A percentile compares a stretch with the other conserved stretches of the same genome.
phyloP scores from a whole-genome alignment of 2,113 vertebrate genomes.

The Seriola dumerili region DNA sequence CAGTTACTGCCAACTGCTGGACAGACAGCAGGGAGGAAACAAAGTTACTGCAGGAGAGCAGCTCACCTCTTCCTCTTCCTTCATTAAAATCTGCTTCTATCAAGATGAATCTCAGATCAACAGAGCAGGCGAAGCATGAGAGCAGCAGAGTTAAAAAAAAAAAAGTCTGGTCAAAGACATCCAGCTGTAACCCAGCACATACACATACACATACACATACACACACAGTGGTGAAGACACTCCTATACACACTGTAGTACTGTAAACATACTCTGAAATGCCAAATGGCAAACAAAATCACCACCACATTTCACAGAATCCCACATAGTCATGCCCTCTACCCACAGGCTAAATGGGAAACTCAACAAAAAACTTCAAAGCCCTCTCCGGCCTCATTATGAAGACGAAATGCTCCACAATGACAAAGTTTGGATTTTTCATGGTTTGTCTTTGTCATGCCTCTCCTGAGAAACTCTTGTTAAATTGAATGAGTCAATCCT shows the following conservation, averaged over 20 bases:
- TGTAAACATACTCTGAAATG: constrained; percentile 52
- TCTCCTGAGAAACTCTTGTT: constrained; percentile 65
- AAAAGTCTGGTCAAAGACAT: constrained; percentile 19
- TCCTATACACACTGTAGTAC: constrained; percentile 29
- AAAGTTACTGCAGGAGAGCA: constrained; percentile 80
- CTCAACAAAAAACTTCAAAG: constrained; percentile 73
- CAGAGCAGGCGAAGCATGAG: constrained; percentile 8
- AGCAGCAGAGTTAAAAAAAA: neutral
- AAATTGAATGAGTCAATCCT: constrained; percentile 58
- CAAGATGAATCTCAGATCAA: constrained; percentile 49
- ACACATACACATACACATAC: neutral
- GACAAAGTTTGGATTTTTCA: constrained; percentile 65
- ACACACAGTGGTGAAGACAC: constrained; percentile 62
- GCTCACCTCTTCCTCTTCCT: constrained; percentile 57
- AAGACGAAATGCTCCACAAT: constrained; percentile 66
- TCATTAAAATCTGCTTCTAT: constrained; percentile 65
- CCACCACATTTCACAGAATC: constrained; percentile 62
- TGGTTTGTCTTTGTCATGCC: constrained; percentile 57
- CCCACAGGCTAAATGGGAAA: constrained; percentile 66
- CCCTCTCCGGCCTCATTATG: constrained; percentile 54
- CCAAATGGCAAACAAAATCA: constrained; percentile 59
- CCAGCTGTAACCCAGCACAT: neutral
- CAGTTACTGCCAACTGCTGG: constrained; percentile 90
- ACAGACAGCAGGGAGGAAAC: constrained; percentile 87
- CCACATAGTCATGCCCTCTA: constrained; percentile 53